Percentiles rank a stretch among this genome's conserved stretches.
These are phyloP conservation scores for Decapterus maruadsi DNA, from an alignment of 2,797 vertebrate species.

Conservation along the genomic window DNA sequence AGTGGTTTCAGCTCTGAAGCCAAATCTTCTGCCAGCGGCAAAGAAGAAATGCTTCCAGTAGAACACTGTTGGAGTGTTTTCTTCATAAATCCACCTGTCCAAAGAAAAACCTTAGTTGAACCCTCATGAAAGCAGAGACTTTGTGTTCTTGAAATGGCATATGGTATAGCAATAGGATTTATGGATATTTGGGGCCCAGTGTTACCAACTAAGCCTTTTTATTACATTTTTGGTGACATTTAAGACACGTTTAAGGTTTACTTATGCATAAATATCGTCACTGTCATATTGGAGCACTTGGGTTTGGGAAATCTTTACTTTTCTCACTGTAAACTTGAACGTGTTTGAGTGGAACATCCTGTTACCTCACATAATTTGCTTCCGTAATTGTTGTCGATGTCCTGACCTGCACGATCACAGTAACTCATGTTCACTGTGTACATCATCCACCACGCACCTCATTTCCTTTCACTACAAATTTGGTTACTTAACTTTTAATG, in stretches of 20 bases:
- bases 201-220: too few species aligned
- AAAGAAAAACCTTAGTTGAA: constrained; percentile 5
- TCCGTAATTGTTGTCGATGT: too few species aligned
- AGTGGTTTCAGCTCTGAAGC: constrained; percentile 42
- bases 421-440: too few species aligned
- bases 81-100: constrained; percentile 39
- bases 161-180: background rate
- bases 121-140: background rate
- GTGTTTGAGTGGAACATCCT: too few species aligned
- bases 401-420: too few species aligned
- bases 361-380: too few species aligned
- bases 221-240: too few species aligned
- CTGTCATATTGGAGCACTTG: too few species aligned
- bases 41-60: constrained; percentile 32
- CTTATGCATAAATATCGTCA: too few species aligned
- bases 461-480: background rate
- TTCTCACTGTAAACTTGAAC: too few species aligned
- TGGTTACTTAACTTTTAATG: too few species aligned
- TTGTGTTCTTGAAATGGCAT: constrained; percentile 1
- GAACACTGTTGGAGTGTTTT: background rate
- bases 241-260: background rate
- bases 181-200: background rate
- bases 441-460: background rate
- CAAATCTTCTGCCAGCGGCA: constrained; percentile 22
- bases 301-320: background rate